phyloP scores from a whole-genome alignment of 1,140 invertebrate species.

The Drosophila virilis region DNA sequence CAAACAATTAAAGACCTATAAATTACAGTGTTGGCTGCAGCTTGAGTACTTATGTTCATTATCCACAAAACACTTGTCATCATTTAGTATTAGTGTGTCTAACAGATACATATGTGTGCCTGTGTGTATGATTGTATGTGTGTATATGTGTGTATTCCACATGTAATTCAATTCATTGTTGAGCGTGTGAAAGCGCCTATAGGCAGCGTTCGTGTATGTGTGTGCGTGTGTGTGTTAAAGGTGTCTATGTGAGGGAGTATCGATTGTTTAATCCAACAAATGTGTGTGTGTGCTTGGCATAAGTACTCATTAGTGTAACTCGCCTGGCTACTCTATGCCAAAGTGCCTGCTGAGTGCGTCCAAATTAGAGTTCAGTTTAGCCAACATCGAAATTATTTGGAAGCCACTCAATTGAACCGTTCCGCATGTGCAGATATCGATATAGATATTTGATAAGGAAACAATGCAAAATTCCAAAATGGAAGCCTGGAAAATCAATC shows the following conservation, averaged over 20 bases:
- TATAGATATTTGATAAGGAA: background rate
- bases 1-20: constrained; percentile 30
- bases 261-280: constrained; percentile 18
- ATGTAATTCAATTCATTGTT: constrained; percentile 12
- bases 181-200: constrained; percentile 13
- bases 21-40: constrained; percentile 46
- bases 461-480: background rate
- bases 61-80: constrained; percentile 66
- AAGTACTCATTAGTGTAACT: constrained; percentile 50
- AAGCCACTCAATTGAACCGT: constrained; percentile 36
- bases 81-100: constrained; percentile 37
- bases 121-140: background rate
- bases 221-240: background rate
- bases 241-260: constrained; percentile 2
- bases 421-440: background rate
- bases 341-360: constrained; percentile 17
- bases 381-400: constrained; percentile 42
- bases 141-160: constrained; percentile 5
- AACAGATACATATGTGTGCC: constrained; percentile 5
- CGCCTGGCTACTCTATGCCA: constrained; percentile 21
- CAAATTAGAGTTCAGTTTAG: constrained; percentile 38
- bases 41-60: constrained; percentile 48
- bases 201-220: constrained; percentile 1
- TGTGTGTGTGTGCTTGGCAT: constrained; percentile 53
- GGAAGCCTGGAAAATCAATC: background rate